A percentile compares a stretch with the other conserved stretches of the same genome.
These are phyloP conservation scores for Diarsia mendica DNA, from an alignment of 2,888 invertebrate genomes.

Conservation along the genomic window DNA sequence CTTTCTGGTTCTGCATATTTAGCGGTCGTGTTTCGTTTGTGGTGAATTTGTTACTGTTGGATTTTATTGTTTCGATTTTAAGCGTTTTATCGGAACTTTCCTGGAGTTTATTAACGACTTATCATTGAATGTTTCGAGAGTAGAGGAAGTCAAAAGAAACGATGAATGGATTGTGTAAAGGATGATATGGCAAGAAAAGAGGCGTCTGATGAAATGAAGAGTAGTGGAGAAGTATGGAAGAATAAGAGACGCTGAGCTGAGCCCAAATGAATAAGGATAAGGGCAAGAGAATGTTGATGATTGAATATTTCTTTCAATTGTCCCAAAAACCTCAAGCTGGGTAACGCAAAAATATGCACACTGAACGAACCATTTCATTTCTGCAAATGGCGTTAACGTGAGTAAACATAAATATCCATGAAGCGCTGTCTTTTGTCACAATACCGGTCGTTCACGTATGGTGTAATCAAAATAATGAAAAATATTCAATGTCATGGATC, in stretches of 20 bases:
- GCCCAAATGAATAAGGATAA: too few species aligned
- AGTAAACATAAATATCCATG: not conserved
- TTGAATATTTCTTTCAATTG: not conserved
- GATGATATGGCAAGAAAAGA: too few species aligned
- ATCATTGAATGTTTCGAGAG: too few species aligned
- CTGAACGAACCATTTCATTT: not conserved
- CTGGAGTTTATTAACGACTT: too few species aligned
- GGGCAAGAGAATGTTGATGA: too few species aligned
- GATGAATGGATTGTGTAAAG: too few species aligned
- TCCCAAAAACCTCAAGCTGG: not conserved
- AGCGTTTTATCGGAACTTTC: not conserved
- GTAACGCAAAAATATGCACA: not conserved
- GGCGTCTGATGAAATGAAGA: too few species aligned
- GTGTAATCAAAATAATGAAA: slow-evolving; percentile 31
- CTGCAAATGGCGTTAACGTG: not conserved
- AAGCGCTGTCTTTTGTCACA: slow-evolving; percentile 1
- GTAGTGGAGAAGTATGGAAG: too few species aligned
- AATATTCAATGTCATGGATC: slow-evolving; percentile 25
- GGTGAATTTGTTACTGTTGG: slow-evolving; percentile 10
- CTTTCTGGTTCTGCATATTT: slow-evolving; percentile 44
- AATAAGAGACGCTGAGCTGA: too few species aligned
- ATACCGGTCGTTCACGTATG: slow-evolving; percentile 12
- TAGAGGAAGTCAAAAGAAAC: too few species aligned
- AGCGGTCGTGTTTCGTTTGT: slow-evolving; percentile 12
- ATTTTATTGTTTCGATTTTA: not conserved